Evolutionary conservation across 2,797 vertebrate species (phyloP), one percentile per base, ranked within the genome.

Genomic region (Pempheris klunzingeri): DNA sequence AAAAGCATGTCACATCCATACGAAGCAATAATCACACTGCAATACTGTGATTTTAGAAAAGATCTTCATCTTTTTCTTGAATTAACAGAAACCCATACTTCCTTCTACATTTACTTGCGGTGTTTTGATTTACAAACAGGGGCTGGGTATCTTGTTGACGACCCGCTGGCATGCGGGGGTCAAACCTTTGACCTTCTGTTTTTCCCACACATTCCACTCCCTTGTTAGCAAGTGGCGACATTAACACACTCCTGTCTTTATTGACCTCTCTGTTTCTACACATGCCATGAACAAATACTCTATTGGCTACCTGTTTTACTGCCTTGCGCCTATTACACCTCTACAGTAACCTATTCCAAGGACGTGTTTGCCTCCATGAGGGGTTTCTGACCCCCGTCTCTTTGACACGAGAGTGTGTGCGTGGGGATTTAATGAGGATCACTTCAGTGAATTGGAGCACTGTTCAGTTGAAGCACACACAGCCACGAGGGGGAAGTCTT

Each of bases 151-250:
- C 13, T 20, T 18, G 22, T 47, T 36, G 49, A 41, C 38, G 49
- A 52, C 53, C 63, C 32, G 20, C 1, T 30, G 49, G 12, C 52
- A 49, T 55, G 14, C 41, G 44, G 62, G 32, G 71, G 76, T 79
- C 69, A 81, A 74, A 79, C 75, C 59, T 71, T 63, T 68, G 54
- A 79, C 82, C 82, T 65, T 59, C 24, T 34, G 24, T 13, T 74
- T 83, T 71, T 81, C 36, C 7, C 18, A 83, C 64, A 73, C 84
- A 90, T 91, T 90, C 80, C 82, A 74, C 67, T 55, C 24, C 14
- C 43, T 58, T 11, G 39, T 68, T 70, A 68, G 49, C 28, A 1
- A 77, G 44, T 12, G 22, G 58, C 71, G 71, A 67, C 70, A 54
- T 47, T 74, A 60, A 78, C 67, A 69, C 57, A 62, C 63, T 80